These are phyloP conservation scores for Trachelipus rathkii DNA, from an alignment of 1,140 invertebrate genomes.

Conservation along the genomic window DNA sequence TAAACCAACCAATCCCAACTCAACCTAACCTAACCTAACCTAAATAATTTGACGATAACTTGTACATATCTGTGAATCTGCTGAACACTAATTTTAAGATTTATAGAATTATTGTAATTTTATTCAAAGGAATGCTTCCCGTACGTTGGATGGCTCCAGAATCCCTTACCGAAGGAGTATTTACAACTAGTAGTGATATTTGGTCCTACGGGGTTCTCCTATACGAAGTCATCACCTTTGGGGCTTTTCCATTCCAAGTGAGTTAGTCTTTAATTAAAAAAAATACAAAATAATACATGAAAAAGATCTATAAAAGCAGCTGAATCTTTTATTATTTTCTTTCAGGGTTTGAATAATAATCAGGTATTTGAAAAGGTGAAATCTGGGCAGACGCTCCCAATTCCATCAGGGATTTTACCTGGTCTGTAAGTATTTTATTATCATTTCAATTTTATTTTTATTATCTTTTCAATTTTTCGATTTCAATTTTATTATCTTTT, in stretches of 20 bases:
- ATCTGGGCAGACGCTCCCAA: slow-evolving; percentile 63
- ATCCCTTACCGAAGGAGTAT: slow-evolving; percentile 68
- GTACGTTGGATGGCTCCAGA: slow-evolving; percentile 94
- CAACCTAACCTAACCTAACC: too few species aligned
- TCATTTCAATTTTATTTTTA: too few species aligned
- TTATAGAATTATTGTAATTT: too few species aligned
- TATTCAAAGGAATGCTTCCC: slow-evolving; percentile 64
- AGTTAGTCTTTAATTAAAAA: neutral
- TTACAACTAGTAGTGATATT: slow-evolving; percentile 76
- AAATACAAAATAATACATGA: neutral
- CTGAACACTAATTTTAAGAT: too few species aligned
- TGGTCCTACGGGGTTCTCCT: slow-evolving; percentile 81
- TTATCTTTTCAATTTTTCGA: too few species aligned
- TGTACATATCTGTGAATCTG: too few species aligned
- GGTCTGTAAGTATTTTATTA: slow-evolving; percentile 65
- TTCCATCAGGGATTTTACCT: slow-evolving; percentile 69
- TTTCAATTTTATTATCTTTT: too few species aligned
- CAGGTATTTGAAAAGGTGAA: slow-evolving; percentile 78
- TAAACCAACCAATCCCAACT: too few species aligned
- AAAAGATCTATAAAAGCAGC: neutral
- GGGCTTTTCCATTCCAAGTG: slow-evolving; percentile 72
- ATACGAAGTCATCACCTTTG: slow-evolving; percentile 81
- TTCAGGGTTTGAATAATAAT: slow-evolving; percentile 65
- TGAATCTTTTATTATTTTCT: neutral
- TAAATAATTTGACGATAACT: too few species aligned